Conservation (phyloP, 2,888 invertebrate genomes). For the Heliconius erato region DNA sequence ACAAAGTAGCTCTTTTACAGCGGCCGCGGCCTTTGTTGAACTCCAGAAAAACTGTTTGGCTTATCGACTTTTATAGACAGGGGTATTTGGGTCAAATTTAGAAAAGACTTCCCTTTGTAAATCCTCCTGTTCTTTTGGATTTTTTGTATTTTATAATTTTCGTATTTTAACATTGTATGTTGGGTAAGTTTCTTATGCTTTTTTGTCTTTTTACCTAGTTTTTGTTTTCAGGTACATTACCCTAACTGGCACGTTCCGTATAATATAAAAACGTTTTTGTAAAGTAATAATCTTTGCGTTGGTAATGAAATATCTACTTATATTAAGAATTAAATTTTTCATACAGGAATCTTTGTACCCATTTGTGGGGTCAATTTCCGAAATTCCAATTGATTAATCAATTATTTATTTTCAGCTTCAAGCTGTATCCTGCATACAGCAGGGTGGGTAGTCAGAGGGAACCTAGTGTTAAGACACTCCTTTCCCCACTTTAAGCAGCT, state of each 20-base stretch:
- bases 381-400: too few species aligned
- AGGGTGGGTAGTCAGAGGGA: too few species aligned
- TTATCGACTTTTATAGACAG: slow-evolving; percentile 48
- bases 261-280: background rate
- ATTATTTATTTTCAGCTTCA: too few species aligned
- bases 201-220: background rate
- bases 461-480: too few species aligned
- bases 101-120: slow-evolving; percentile 28
- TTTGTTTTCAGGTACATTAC: too few species aligned
- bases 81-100: slow-evolving; percentile 46
- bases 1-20: slow-evolving; percentile 48
- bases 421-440: too few species aligned
- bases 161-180: background rate
- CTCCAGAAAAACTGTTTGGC: slow-evolving; percentile 49
- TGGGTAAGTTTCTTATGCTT: background rate
- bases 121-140: background rate
- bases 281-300: too few species aligned
- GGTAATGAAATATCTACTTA: too few species aligned
- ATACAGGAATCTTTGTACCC: too few species aligned
- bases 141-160: background rate
- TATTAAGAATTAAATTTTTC: too few species aligned
- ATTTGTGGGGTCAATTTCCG: too few species aligned
- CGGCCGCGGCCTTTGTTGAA: slow-evolving; percentile 46
- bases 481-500: too few species aligned
- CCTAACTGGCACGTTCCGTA: background rate